Base-by-base conservation (phyloP, 2,888 invertebrate species). In the Cerceris ruficornis region DNA sequence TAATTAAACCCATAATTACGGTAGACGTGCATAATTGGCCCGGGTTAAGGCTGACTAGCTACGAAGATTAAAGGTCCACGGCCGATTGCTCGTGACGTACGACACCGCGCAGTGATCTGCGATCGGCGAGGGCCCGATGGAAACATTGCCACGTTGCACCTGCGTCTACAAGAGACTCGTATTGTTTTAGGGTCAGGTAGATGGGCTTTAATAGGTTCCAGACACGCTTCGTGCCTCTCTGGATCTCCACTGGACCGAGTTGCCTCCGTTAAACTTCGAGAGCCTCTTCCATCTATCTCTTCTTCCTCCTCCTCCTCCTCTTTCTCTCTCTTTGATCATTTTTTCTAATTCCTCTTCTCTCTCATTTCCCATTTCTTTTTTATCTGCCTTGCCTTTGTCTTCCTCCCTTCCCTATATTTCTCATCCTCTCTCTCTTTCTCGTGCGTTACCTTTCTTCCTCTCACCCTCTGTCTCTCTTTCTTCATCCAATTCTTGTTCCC, bases 111-210 rank as follows among this genome's bases (percentile, higher is more conserved):
- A 58, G 54, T 43, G 78, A 65, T 70, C 49, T 52, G 17, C n/a
- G 72, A 46, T 65, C 57, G 42, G 60, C 7, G 9, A 39, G 42
- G 15, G 11, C 15, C 17, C 39, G 50, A 61, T 15, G 59, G 74
- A 46, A 55, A 59, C 58, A 39, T 55, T 54, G 66, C 58, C 58
- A 43, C 46, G 77, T 72, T 79, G 79, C 86, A 84, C 86, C 82
- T 85, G 85, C 72, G 39, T 39, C 46, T 14, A 69, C 46, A 54
- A 62, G n/a, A 14, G 50, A 28, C 41, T 78, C 71, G 77, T 78
- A 85, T 86, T 87, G 87, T 86, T 82, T 86, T 80, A 82, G 80
- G 84, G 77, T 71, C 78, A 80, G 77, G 81, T 77, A 84, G 80
- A 83, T 70, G 78, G 78, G 68, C 70, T 78, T 86, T 82, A 85